These are phyloP conservation scores for Ophion ventricosus DNA, from an alignment of 2,888 invertebrate genomes.

Conservation along the genomic window DNA sequence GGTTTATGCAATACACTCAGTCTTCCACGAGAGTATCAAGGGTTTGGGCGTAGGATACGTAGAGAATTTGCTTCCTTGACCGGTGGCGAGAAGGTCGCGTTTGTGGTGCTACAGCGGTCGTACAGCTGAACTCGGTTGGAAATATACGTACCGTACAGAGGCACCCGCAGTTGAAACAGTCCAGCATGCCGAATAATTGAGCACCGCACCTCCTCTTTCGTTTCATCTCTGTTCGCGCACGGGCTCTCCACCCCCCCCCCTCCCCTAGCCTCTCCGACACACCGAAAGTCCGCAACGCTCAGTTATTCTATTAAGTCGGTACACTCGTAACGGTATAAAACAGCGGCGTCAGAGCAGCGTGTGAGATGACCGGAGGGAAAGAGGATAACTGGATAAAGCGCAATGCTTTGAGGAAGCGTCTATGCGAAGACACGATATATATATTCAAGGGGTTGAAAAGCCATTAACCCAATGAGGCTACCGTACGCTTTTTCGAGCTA, in stretches of 20 bases:
- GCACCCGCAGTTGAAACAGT: conserved; percentile 31
- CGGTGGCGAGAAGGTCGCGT: background rate
- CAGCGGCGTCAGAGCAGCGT: conserved; percentile 36
- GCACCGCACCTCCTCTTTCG: conserved; percentile 61
- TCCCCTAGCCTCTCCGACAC: conserved; percentile 1
- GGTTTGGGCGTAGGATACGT: background rate
- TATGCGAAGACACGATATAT: background rate
- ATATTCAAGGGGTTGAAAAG: conserved; percentile 46
- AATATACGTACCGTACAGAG: conserved; percentile 12
- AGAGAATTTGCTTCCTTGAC: conserved; percentile 25
- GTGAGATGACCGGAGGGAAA: conserved; percentile 12
- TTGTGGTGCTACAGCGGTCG: background rate
- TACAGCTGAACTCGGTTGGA: background rate
- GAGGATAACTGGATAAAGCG: conserved; percentile 31
- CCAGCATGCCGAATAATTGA: conserved; percentile 71
- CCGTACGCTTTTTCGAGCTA: background rate
- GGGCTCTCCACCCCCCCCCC: no score
- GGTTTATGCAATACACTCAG: background rate
- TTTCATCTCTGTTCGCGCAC: conserved; percentile 66
- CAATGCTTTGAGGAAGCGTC: conserved; percentile 8
- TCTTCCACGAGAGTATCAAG: background rate
- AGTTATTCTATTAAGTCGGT: conserved; percentile 76
- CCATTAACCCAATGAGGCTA: conserved; percentile 48
- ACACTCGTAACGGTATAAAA: conserved; percentile 45
- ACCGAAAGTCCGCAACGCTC: conserved; percentile 71